phyloP scores from a whole-genome alignment of 1,140 invertebrate genomes.

The Diploscapter pachys region DNA sequence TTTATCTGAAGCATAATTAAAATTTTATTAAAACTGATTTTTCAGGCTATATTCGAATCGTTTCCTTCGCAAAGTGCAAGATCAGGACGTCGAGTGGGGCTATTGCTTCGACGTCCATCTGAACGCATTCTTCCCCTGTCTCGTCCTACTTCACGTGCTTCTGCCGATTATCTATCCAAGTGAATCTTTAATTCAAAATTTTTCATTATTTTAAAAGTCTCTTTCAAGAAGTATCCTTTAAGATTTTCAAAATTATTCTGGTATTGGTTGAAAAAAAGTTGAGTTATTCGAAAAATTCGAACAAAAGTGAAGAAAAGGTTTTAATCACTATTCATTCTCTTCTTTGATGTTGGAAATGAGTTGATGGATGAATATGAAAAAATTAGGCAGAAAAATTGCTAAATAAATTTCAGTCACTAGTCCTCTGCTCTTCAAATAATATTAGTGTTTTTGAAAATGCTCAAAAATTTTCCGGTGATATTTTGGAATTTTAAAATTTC shows the following conservation, averaged over 20 bases:
- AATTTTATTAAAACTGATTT: conserved; percentile 28
- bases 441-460: not conserved
- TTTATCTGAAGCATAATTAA: not conserved
- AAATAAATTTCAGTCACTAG: not conserved
- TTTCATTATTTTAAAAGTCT: conserved; percentile 8
- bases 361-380: no score
- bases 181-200: conserved; percentile 19
- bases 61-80: conserved; percentile 75
- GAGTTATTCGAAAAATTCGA: not conserved
- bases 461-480: not conserved
- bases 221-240: not conserved
- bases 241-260: not conserved
- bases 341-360: no score
- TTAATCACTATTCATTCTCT: no score
- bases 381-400: no score
- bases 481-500: conserved; percentile 10
- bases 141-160: conserved; percentile 87
- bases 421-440: conserved; percentile 19
- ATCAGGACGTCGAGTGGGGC: conserved; percentile 89
- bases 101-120: conserved; percentile 98
- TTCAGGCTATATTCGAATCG: conserved; percentile 80
- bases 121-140: conserved; percentile 92
- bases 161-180: conserved; percentile 56
- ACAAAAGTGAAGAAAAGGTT: no score
- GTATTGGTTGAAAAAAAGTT: not conserved